A percentile compares a stretch with the other conserved stretches of the same genome.
These are phyloP conservation scores for Naja naja DNA, from an alignment of 2,113 vertebrate species.

Conservation along the genomic window DNA sequence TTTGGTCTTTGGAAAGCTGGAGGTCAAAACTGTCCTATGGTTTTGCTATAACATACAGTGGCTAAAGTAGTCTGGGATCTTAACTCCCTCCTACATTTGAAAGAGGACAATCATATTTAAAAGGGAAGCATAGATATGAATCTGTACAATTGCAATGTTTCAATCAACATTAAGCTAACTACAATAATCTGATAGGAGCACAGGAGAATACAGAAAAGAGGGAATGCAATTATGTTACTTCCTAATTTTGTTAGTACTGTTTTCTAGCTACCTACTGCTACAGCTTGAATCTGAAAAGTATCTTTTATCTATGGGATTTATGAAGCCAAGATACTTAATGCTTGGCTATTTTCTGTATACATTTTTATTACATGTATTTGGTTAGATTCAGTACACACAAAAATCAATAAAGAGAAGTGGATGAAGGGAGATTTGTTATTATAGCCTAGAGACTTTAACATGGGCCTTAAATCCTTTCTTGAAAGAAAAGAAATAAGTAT, in stretches of 20 bases:
- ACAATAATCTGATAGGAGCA: neutral
- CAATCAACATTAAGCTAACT: neutral
- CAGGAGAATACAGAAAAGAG: neutral
- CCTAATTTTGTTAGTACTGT: neutral
- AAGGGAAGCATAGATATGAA: neutral
- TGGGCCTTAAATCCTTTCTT: neutral
- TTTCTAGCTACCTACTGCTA: neutral
- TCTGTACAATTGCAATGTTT: neutral
- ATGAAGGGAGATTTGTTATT: neutral
- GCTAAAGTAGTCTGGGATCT: neutral
- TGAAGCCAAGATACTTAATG: neutral
- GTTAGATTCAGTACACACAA: neutral
- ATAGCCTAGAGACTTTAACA: neutral
- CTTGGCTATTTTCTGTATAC: neutral
- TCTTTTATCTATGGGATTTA: neutral
- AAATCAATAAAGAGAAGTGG: neutral
- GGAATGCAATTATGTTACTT: neutral
- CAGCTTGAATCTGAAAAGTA: neutral
- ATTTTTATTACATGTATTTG: neutral
- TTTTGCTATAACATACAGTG: neutral
- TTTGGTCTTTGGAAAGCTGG: neutral
- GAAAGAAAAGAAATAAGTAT: neutral
- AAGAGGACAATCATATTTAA: neutral
- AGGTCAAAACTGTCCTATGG: neutral
- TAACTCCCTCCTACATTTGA: neutral